Evolutionary conservation across 1,140 invertebrate species (phyloP).

Genomic region (Plectus sambesii): DNA sequence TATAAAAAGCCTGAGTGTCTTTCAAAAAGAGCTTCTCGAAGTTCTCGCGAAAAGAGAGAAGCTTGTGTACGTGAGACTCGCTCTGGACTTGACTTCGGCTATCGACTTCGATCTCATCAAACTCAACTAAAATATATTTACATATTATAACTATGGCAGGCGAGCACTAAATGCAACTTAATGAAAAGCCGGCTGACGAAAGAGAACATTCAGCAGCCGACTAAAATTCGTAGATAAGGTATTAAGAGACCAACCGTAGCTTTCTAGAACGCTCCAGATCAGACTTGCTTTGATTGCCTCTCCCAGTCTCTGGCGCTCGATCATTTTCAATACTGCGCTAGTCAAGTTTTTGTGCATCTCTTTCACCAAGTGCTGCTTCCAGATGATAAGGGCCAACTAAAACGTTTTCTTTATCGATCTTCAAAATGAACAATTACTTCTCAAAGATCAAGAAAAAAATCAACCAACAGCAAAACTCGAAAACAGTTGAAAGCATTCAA

Average conservation of each 20-base stretch:
- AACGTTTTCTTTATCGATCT: too few species aligned
- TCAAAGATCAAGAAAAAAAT: conserved; percentile 6
- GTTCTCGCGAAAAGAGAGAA: conserved; percentile 83
- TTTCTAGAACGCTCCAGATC: conserved; percentile 75
- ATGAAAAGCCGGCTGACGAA: too few species aligned
- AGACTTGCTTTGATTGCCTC: conserved; percentile 90
- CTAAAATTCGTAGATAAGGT: too few species aligned
- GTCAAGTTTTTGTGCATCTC: conserved; percentile 81
- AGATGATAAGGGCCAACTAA: conserved; percentile 84
- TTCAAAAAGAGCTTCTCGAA: conserved; percentile 90
- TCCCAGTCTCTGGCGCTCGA: conserved; percentile 85
- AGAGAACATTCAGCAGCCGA: too few species aligned
- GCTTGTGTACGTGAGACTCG: too few species aligned
- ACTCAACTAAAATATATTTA: conserved; percentile 52
- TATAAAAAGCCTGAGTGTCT: conserved; percentile 90
- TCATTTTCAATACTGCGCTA: conserved; percentile 87
- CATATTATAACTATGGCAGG: conserved; percentile 9
- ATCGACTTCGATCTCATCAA: conserved; percentile 71
- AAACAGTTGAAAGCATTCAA: too few species aligned
- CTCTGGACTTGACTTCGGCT: conserved; percentile 1
- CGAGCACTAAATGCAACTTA: conserved; percentile 60
- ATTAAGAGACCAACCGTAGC: conserved; percentile 57
- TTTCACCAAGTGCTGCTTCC: conserved; percentile 87
- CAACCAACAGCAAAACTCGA: too few species aligned
- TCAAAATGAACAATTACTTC: too few species aligned